phyloP scores from a whole-genome alignment of 2,797 vertebrate species.

The Pipistrellus nathusii region DNA sequence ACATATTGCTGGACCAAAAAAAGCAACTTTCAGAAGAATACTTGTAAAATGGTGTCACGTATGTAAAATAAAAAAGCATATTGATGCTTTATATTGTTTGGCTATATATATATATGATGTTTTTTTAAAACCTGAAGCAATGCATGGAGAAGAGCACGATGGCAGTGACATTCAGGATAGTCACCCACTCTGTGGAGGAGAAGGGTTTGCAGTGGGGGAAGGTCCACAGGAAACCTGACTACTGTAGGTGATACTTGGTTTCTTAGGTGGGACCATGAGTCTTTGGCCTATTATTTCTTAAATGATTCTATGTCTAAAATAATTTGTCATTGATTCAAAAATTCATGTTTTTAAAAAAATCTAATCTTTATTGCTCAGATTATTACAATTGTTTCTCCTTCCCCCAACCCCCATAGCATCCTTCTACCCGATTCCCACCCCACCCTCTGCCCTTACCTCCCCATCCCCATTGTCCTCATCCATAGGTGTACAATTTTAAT shows the following conservation, averaged over 20 bases:
- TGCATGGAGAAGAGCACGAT: background rate
- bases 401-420: too few species aligned
- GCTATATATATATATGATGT: too few species aligned
- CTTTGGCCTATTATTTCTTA: background rate
- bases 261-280: background rate
- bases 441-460: too few species aligned
- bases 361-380: too few species aligned
- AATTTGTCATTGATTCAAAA: slow-evolving; percentile 16
- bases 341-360: background rate
- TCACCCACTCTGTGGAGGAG: background rate
- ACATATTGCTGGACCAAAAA: background rate
- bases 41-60: background rate
- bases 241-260: background rate
- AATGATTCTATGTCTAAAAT: slow-evolving; percentile 15
- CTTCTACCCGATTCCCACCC: too few species aligned
- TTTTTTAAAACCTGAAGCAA: background rate
- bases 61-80: background rate
- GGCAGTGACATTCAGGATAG: background rate
- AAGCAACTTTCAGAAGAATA: slow-evolving; percentile 14
- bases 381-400: too few species aligned
- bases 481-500: too few species aligned
- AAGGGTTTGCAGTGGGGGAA: background rate
- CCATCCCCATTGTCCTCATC: too few species aligned
- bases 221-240: background rate
- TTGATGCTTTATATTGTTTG: background rate